Evolutionary conservation across 2,888 invertebrate species (phyloP), one percentile per base, ranked within the genome.

Genomic region (Syrista parreyssii): DNA sequence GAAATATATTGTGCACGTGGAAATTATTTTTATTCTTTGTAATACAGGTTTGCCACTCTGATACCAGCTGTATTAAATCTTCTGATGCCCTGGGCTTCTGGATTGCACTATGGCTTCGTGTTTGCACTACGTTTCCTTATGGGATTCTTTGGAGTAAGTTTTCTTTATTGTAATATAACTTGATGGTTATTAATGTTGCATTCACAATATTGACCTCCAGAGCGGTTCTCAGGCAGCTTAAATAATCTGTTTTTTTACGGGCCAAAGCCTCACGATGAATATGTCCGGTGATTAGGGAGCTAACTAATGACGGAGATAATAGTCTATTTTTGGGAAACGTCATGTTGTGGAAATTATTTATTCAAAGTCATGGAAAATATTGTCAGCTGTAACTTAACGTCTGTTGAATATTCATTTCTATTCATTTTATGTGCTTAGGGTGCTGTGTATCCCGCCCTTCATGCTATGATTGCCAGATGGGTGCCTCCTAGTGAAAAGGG

Each of bases 401-500:
- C 23, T 55, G 9, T 55, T 55, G 9, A 23, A 9, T 55, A 55
- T 55, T 55, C 2, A 55, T 55, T 55, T 55, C 23, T 31, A 31
- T 71, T 71, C 11, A 33, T 31, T 31, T 79, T 71, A 30, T 81
- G 0, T 73, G 15, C 80, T 86, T 83, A 91, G 95, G 95, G 95
- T 23, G 93, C 94, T 73, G 91, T 94, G 76, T 95, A 95, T 91
- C 95, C 95, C n/a, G 93, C 95, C 11, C 90, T 94, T 6, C 95
- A 95, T 83, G 94, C 93, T 15, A 91, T 96, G 84, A 94, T 96
- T 32, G 95, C 96, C 1, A 93, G 94, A 87, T 96, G 96, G 96
- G 94, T 95, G 0, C 96, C 96, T 6, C 95, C 96, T 4, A 93
- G 93, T 35, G 96, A 96, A 88, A 96, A 95, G 87, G 96, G 96